Conservation (phyloP, 2,888 invertebrate species). For the Strigamia crassipes region DNA sequence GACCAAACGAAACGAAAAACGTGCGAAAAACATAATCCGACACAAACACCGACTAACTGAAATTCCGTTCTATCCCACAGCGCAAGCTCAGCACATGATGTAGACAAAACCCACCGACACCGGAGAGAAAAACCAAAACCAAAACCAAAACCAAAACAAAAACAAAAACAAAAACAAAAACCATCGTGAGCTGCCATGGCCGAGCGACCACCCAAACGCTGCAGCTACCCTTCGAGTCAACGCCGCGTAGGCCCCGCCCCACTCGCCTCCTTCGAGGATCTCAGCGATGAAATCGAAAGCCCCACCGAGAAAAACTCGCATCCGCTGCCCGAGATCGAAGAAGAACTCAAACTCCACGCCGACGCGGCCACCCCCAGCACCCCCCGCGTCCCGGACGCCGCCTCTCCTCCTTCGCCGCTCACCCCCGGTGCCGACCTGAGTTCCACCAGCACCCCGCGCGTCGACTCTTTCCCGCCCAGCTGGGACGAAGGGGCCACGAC, state of each 20-base stretch:
- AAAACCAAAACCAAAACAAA: neutral
- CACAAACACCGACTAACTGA: too few species aligned
- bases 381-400: slow-evolving; percentile 46
- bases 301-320: slow-evolving; percentile 58
- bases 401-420: slow-evolving; percentile 32
- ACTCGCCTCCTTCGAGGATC: slow-evolving; percentile 91
- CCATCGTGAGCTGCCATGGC: slow-evolving; percentile 39
- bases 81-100: too few species aligned
- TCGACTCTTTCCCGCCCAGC: slow-evolving; percentile 1
- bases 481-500: slow-evolving; percentile 34
- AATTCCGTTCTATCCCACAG: too few species aligned
- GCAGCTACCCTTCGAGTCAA: slow-evolving; percentile 50
- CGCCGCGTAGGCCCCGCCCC: slow-evolving; percentile 78
- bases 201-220: slow-evolving; percentile 44
- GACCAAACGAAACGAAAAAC: too few species aligned
- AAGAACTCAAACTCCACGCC: slow-evolving; percentile 59
- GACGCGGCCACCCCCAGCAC: slow-evolving; percentile 51
- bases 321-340: slow-evolving; percentile 65
- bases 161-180: neutral
- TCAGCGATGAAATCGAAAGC: slow-evolving; percentile 76
- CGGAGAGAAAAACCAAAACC: too few species aligned
- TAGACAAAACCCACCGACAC: too few species aligned
- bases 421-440: slow-evolving; percentile 45
- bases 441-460: slow-evolving; percentile 39
- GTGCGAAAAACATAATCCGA: too few species aligned